phyloP scores from a whole-genome alignment of 2,888 invertebrate species.

The Synanthedon formicaeformis region DNA sequence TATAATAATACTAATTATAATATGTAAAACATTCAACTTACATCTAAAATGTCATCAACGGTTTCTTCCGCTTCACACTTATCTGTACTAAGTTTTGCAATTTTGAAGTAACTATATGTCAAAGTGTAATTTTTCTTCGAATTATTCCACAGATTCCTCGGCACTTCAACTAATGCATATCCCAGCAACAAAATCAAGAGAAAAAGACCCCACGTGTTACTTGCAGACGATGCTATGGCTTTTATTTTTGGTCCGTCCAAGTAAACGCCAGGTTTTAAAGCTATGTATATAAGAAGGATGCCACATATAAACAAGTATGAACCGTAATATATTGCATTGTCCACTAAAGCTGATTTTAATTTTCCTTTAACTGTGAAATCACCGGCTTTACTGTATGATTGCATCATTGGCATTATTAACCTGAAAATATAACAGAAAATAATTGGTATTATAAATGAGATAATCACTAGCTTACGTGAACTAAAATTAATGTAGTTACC shows the following conservation, averaged over 20 bases:
- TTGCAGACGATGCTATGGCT: conserved; percentile 97
- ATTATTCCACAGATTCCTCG: conserved; percentile 90
- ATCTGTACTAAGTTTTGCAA: conserved; percentile 93
- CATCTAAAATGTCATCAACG: conserved; percentile 94
- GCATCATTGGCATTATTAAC: conserved; percentile 98
- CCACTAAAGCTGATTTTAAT: conserved; percentile 92
- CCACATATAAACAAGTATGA: conserved; percentile 96
- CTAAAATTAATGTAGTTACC: no score
- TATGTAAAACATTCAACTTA: conserved; percentile 34
- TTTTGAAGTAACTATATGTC: conserved; percentile 91
- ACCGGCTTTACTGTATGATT: conserved; percentile 97
- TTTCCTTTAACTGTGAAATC: conserved; percentile 96
- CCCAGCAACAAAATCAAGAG: conserved; percentile 90
- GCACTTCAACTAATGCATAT: conserved; percentile 96
- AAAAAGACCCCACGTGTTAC: conserved; percentile 99
- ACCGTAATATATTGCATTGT: conserved; percentile 98
- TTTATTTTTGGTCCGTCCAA: conserved; percentile 94
- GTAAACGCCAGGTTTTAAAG: conserved; percentile 87
- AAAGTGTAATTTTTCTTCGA: conserved; percentile 87
- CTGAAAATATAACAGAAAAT: conserved; percentile 56
- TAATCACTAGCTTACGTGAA: no score
- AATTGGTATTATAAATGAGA: neutral
- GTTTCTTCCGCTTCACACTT: conserved; percentile 98
- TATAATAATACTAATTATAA: no score
- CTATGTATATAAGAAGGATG: conserved; percentile 93